Evolutionary conservation across 1,140 invertebrate genomes (phyloP).

Genomic region (Drosophila seguyi): DNA sequence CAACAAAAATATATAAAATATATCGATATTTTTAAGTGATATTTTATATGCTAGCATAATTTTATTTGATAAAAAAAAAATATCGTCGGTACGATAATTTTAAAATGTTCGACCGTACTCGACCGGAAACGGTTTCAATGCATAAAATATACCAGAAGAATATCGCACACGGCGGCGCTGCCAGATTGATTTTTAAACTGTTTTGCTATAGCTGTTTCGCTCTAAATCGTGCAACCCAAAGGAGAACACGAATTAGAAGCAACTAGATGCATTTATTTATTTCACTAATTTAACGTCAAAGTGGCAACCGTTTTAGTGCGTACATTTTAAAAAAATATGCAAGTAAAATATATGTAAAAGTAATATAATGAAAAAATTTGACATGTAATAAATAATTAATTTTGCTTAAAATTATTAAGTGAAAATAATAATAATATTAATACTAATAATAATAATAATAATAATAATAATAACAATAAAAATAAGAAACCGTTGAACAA

Average conservation of each 20-base stretch:
- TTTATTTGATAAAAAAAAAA: no score
- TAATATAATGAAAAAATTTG: background rate
- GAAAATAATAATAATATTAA: background rate
- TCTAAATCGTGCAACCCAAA: background rate
- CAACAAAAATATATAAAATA: no score
- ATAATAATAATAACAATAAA: no score
- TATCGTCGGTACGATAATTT: no score
- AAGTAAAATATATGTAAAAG: background rate
- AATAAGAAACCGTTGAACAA: no score
- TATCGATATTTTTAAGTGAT: no score
- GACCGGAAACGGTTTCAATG: no score
- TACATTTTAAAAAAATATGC: background rate
- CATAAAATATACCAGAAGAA: no score
- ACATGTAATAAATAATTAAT: background rate
- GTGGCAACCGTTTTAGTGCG: background rate
- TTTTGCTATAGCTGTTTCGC: background rate
- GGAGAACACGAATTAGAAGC: background rate
- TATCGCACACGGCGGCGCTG: background rate
- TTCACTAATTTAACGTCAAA: background rate
- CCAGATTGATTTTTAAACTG: background rate
- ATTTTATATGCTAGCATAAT: no score
- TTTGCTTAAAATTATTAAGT: no score
- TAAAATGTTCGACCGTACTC: no score
- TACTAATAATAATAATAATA: no score
- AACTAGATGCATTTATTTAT: background rate